Percentiles rank a stretch among this genome's conserved stretches.
These are phyloP conservation scores for Sorex araneus DNA, from an alignment of 2,113 vertebrate species.

Conservation along the genomic window DNA sequence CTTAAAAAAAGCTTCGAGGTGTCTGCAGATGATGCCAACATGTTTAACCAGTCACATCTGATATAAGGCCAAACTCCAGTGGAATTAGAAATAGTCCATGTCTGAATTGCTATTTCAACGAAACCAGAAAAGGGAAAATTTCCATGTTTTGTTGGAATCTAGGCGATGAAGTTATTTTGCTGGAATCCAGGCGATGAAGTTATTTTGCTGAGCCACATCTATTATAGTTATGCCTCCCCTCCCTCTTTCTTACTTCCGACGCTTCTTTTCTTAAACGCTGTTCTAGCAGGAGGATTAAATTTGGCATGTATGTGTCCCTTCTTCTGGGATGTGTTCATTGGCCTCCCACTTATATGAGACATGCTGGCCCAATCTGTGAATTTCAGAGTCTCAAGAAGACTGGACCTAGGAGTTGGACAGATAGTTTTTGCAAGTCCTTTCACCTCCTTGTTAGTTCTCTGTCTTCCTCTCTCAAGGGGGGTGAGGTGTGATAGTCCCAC, in stretches of 20 bases:
- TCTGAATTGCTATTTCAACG: slow-evolving; percentile 61
- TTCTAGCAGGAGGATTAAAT: background rate
- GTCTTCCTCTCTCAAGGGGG: slow-evolving; percentile 46
- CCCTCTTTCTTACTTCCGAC: slow-evolving; percentile 25
- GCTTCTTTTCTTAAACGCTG: slow-evolving; percentile 23
- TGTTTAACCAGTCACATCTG: slow-evolving; percentile 50
- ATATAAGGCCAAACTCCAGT: background rate
- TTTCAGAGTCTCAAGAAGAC: background rate
- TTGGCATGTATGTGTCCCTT: background rate
- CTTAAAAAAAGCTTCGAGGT: background rate
- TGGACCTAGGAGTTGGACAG: background rate
- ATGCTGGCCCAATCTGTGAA: no score
- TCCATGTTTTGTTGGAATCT: slow-evolving; percentile 53
- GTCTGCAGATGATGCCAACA: slow-evolving; percentile 44
- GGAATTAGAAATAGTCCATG: slow-evolving; percentile 55
- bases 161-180: slow-evolving; percentile 44
- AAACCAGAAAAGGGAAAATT: slow-evolving; percentile 64
- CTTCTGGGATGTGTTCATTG: slow-evolving; percentile 12
- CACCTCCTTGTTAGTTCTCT: slow-evolving; percentile 35
- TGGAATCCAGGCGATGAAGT: slow-evolving; percentile 37
- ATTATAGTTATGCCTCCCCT: slow-evolving; percentile 16
- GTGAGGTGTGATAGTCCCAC: background rate
- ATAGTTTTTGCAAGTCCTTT: slow-evolving; percentile 7
- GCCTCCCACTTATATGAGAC: background rate
- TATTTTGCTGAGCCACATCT: slow-evolving; percentile 35